Conservation (phyloP, 2,797 vertebrate species). For the Todus mexicanus region DNA sequence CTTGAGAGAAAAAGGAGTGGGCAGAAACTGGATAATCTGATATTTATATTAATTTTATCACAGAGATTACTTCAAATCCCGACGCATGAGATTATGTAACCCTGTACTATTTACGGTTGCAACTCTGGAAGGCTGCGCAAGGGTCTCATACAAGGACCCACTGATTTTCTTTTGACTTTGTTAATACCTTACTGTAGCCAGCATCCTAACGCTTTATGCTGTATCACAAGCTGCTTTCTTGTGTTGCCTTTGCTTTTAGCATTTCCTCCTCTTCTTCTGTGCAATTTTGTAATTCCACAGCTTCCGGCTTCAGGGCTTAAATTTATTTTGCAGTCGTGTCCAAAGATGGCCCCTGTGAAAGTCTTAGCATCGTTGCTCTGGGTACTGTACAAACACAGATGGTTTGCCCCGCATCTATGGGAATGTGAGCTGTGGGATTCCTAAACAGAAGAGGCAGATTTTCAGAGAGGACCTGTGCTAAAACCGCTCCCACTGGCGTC, state of each 20-base stretch:
- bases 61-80: constrained; percentile 9
- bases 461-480: neutral
- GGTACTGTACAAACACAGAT: neutral
- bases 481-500: neutral
- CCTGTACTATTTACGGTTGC: neutral
- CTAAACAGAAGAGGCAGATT: neutral
- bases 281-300: neutral
- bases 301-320: neutral
- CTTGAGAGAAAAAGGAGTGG: neutral
- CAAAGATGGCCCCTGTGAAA: neutral
- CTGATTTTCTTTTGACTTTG: neutral
- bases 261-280: neutral
- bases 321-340: neutral
- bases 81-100: neutral
- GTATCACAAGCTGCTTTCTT: neutral
- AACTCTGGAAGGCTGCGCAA: neutral
- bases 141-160: neutral
- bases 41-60: constrained; percentile 6
- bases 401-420: neutral
- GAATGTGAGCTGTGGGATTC: neutral
- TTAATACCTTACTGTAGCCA: neutral
- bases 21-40: neutral
- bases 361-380: neutral
- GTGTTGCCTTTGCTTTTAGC: neutral
- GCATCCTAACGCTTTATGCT: neutral